Percentiles rank a stretch among this genome's conserved stretches.
Evolutionary conservation across 2,888 invertebrate genomes (phyloP).

Genomic region (Rutpela maculata): DNA sequence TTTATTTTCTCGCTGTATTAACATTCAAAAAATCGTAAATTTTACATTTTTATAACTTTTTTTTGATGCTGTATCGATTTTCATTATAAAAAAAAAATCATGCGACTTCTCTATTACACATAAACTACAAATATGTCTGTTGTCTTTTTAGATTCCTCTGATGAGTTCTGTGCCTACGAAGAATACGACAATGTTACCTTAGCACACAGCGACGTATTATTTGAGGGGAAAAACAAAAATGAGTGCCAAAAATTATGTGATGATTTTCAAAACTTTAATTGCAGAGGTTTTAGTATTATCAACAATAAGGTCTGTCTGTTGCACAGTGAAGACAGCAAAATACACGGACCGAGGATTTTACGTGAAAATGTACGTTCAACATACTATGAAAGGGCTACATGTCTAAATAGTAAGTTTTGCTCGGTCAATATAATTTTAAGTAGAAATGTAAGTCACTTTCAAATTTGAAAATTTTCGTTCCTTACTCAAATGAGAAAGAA

Average conservation of each 20-base stretch:
- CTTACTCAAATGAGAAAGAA: too few relatives aligned
- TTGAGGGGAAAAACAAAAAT: conserved; percentile 75
- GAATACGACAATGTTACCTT: conserved; percentile 83
- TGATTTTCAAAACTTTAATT: conserved; percentile 80
- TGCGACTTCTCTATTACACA: too few relatives aligned
- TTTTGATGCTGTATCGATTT: too few relatives aligned
- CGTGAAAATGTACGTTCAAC: conserved; percentile 77
- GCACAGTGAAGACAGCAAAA: conserved; percentile 88
- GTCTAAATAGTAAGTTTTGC: conserved; percentile 84
- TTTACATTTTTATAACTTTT: too few relatives aligned
- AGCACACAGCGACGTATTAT: conserved; percentile 78
- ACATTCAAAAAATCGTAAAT: too few relatives aligned
- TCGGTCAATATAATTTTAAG: background rate
- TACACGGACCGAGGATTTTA: conserved; percentile 85
- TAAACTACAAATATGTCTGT: too few relatives aligned
- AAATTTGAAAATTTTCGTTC: too few relatives aligned
- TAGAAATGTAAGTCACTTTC: too few relatives aligned
- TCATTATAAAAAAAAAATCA: too few relatives aligned
- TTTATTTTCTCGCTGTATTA: too few relatives aligned
- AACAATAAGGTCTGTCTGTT: conserved; percentile 77
- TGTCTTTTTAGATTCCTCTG: conserved; percentile 36
- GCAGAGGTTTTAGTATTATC: conserved; percentile 81
- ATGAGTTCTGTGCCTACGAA: conserved; percentile 85
- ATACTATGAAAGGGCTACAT: conserved; percentile 88
- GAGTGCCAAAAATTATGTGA: conserved; percentile 79